A percentile compares a stretch with the other conserved stretches of the same genome.
phyloP scores from a whole-genome alignment of 2,797 vertebrate species.

The Tragelaphus eurycerus region DNA sequence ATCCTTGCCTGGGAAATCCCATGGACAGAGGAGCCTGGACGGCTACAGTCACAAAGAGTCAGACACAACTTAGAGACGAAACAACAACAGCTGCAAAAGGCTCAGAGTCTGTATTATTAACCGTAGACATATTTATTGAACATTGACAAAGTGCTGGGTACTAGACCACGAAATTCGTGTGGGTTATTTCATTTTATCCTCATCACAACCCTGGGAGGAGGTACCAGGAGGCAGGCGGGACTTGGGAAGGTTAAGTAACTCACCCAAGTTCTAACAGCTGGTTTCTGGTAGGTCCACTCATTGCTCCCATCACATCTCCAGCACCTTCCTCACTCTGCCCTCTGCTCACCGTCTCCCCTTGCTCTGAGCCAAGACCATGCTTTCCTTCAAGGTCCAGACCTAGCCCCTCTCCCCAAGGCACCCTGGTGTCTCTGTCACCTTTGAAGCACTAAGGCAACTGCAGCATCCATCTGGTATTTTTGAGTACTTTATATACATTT shows the following conservation, averaged over 20 bases:
- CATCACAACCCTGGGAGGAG: not conserved
- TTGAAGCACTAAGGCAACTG: not conserved
- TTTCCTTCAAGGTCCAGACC: not conserved
- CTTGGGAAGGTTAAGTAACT: not conserved
- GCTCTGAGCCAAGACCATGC: not conserved
- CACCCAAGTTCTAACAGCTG: not conserved
- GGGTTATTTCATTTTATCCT: not conserved
- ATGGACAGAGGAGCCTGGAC: not conserved
- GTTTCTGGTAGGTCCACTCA: not conserved
- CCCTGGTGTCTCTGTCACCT: not conserved
- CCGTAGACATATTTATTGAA: not conserved
- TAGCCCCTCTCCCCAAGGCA: not conserved
- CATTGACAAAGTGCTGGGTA: not conserved
- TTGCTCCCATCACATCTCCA: not conserved
- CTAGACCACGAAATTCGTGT: not conserved
- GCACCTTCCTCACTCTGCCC: not conserved
- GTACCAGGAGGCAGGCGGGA: not conserved
- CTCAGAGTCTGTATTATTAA: not conserved
- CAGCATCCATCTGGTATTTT: not conserved
- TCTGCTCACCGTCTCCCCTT: not conserved
- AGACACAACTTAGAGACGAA: not conserved
- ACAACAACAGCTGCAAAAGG: not conserved
- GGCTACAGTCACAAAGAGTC: not conserved
- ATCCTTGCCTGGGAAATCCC: not conserved
- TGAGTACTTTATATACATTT: not conserved